Conservation (phyloP, 2,797 vertebrate genomes). For the Rhodeus uyekii region DNA sequence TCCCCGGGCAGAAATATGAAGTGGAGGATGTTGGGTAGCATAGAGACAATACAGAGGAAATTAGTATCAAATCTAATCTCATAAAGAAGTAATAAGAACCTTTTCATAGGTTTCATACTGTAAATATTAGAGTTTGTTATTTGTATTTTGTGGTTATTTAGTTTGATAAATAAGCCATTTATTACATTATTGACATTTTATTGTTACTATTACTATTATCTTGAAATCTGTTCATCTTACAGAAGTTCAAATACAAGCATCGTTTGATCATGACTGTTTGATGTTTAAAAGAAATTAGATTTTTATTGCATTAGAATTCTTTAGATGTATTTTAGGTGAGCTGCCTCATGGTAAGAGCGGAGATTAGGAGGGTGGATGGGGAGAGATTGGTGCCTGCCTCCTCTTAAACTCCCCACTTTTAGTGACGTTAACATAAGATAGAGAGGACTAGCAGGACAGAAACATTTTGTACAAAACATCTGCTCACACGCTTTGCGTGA, state of each 20-base stretch:
- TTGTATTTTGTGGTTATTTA: background rate
- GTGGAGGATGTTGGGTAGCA: background rate
- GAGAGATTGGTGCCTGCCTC: slow-evolving; percentile 51
- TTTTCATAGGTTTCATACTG: background rate
- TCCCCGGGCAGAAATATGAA: slow-evolving; percentile 9
- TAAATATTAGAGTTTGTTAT: background rate
- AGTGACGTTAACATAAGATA: slow-evolving; percentile 25
- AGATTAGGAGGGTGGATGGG: slow-evolving; percentile 36
- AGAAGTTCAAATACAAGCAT: background rate
- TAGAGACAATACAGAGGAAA: background rate
- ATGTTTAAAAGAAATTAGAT: background rate
- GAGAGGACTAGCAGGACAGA: slow-evolving; percentile 30
- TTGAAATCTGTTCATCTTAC: background rate
- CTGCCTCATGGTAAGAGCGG: slow-evolving; percentile 21
- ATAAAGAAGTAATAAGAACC: background rate
- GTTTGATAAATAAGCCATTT: background rate
- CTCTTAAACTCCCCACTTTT: slow-evolving; percentile 47
- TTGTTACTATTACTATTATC: background rate
- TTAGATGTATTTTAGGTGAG: slow-evolving; percentile 39
- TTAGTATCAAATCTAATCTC: slow-evolving; percentile 1
- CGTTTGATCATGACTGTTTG: background rate
- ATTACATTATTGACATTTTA: background rate
- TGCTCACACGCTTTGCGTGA: background rate
- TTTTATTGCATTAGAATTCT: slow-evolving; percentile 23
- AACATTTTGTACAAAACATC: slow-evolving; percentile 19